phyloP scores from a whole-genome alignment of 2,797 vertebrate species.

The Tauraco hartlaubi region DNA sequence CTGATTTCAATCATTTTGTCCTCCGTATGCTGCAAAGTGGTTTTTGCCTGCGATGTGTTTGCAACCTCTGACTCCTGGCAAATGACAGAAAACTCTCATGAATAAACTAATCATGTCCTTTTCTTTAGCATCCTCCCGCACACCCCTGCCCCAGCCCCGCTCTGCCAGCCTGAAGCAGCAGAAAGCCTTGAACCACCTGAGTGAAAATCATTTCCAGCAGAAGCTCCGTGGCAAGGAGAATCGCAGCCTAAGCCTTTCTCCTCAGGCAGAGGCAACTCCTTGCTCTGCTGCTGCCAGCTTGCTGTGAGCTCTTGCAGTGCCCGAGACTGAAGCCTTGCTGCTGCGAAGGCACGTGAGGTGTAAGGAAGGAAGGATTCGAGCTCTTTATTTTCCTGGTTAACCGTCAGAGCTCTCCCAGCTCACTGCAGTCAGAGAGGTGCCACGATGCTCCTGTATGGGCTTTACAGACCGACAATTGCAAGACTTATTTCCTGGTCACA shows the following conservation, averaged over 20 bases:
- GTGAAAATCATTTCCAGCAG: neutral
- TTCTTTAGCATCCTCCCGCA: neutral
- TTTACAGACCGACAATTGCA: neutral
- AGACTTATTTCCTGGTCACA: neutral
- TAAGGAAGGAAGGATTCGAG: rapidly evolving
- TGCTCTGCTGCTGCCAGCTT: neutral
- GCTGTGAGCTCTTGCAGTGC: neutral
- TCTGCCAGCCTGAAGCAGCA: neutral
- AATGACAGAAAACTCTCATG: neutral
- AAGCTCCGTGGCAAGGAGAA: neutral
- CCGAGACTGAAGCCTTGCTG: neutral
- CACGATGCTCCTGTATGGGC: neutral
- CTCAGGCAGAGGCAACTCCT: neutral
- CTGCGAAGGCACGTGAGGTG: neutral
- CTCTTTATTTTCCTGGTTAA: neutral
- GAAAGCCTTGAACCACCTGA: neutral
- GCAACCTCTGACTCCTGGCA: neutral
- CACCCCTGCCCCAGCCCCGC: neutral
- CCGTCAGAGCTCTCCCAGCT: neutral
- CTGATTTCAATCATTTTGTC: neutral
- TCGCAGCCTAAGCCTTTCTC: neutral
- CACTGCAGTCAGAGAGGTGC: neutral
- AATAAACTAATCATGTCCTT: neutral
- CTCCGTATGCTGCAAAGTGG: neutral
- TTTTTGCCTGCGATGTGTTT: neutral